Conservation (phyloP, 2,113 vertebrate genomes). For the Cynopterus brachyotis region DNA sequence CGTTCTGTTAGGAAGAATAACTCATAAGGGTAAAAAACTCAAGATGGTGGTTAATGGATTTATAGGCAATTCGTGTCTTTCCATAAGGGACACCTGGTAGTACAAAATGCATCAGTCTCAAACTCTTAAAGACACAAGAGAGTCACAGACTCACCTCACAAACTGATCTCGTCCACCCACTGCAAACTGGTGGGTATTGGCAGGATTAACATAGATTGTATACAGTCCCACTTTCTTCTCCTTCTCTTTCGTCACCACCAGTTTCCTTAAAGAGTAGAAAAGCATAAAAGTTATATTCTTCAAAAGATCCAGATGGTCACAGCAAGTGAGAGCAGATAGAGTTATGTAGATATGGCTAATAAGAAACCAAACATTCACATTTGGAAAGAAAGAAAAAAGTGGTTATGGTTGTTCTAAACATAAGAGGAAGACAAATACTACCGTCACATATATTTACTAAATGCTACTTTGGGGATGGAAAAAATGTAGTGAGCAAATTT, state of each 20-base stretch:
- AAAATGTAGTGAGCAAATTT: neutral
- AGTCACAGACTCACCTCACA: constrained; percentile 86
- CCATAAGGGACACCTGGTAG: neutral
- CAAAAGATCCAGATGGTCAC: constrained; percentile 49
- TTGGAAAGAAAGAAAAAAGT: neutral
- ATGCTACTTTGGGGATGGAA: neutral
- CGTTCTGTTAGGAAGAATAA: neutral
- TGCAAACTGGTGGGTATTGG: constrained; percentile 95
- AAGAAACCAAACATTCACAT: constrained; percentile 57
- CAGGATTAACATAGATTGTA: constrained; percentile 96
- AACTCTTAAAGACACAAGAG: neutral
- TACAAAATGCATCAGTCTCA: neutral
- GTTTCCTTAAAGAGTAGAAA: constrained; percentile 86
- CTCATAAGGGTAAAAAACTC: neutral
- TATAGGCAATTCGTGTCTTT: neutral
- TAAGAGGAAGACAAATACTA: neutral
- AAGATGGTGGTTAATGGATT: neutral
- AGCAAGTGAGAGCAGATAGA: constrained; percentile 30
- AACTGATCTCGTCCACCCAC: constrained; percentile 97
- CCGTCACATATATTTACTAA: neutral
- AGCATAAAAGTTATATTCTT: neutral
- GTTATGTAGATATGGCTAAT: neutral
- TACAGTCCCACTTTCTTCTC: constrained; percentile 97
- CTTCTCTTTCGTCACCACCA: constrained; percentile 96
- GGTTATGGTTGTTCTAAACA: neutral